phyloP scores from a whole-genome alignment of 2,888 invertebrate genomes.

The Adelphocoris suturalis region DNA sequence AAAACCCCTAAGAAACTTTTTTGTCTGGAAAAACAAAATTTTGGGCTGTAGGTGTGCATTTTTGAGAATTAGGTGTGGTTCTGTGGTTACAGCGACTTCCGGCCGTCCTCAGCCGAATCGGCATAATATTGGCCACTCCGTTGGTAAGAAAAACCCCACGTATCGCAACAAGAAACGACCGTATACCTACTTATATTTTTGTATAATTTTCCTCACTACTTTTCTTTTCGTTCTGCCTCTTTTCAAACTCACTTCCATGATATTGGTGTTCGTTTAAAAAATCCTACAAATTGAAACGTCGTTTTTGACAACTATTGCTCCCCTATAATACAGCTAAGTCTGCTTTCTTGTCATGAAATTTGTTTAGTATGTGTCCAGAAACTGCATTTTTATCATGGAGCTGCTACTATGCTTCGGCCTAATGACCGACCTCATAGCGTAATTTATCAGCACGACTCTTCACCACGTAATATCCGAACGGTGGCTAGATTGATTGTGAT shows the following conservation, averaged over 20 bases:
- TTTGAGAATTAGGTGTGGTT: conserved; percentile 74
- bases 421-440: conserved; percentile 47
- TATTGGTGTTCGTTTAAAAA: conserved; percentile 31
- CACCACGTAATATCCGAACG: conserved; percentile 23
- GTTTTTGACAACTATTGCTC: conserved; percentile 24
- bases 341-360: conserved; percentile 43
- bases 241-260: conserved; percentile 44
- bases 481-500: neutral
- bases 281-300: neutral
- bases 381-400: conserved; percentile 40
- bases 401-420: conserved; percentile 52
- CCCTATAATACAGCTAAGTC: conserved; percentile 29
- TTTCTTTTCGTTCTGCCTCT: conserved; percentile 26
- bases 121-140: conserved; percentile 97
- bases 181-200: neutral
- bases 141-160: conserved; percentile 85
- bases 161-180: conserved; percentile 51
- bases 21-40: no score
- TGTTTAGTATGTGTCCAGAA: conserved; percentile 27
- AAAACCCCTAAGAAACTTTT: no score
- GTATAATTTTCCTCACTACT: conserved; percentile 35
- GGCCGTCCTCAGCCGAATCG: conserved; percentile 97
- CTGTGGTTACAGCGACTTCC: conserved; percentile 91
- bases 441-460: conserved; percentile 45
- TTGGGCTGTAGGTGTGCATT: conserved; percentile 23